phyloP scores from a whole-genome alignment of 2,888 invertebrate species.

The Drosophila subsilvestris region DNA sequence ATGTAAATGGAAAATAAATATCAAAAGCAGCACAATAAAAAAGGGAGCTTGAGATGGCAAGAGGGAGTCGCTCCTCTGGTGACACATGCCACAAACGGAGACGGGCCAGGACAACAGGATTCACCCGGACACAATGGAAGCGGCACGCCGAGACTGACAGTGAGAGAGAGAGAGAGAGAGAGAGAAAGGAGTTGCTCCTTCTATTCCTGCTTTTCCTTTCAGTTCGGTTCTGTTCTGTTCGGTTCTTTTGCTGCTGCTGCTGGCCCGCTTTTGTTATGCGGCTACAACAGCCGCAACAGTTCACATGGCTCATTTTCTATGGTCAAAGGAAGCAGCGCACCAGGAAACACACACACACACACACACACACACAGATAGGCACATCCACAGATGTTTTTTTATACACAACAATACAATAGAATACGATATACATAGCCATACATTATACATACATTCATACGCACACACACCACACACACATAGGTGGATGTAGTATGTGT shows the following conservation, averaged over 20 bases:
- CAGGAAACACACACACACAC: conserved; percentile 16
- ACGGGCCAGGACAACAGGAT: conserved; percentile 43
- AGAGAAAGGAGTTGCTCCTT: conserved; percentile 26
- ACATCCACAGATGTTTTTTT: conserved; percentile 26
- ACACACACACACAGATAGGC: too few species aligned
- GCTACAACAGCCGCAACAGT: conserved; percentile 73
- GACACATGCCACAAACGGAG: conserved; percentile 73
- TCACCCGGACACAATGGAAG: conserved; percentile 49
- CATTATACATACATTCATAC: too few species aligned
- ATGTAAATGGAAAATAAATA: conserved; percentile 78
- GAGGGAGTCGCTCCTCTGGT: conserved; percentile 40
- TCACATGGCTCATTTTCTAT: conserved; percentile 77
- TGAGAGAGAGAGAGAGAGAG: conserved; percentile 15
- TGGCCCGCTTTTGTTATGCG: conserved; percentile 48
- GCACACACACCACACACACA: conserved; percentile 16
- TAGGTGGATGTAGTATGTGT: conserved; percentile 58
- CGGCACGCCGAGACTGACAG: conserved; percentile 36
- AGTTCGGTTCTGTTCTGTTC: too few species aligned
- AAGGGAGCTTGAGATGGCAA: conserved; percentile 12
- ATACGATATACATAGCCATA: conserved; percentile 43
- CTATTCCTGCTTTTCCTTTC: not conserved
- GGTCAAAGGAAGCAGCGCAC: conserved; percentile 72
- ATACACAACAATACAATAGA: conserved; percentile 24
- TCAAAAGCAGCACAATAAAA: conserved; percentile 35
- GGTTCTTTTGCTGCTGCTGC: conserved; percentile 16